Percentiles rank a stretch among this genome's conserved stretches.
Conservation (phyloP, 2,113 vertebrate species). For the Laterallus jamaicensis region DNA sequence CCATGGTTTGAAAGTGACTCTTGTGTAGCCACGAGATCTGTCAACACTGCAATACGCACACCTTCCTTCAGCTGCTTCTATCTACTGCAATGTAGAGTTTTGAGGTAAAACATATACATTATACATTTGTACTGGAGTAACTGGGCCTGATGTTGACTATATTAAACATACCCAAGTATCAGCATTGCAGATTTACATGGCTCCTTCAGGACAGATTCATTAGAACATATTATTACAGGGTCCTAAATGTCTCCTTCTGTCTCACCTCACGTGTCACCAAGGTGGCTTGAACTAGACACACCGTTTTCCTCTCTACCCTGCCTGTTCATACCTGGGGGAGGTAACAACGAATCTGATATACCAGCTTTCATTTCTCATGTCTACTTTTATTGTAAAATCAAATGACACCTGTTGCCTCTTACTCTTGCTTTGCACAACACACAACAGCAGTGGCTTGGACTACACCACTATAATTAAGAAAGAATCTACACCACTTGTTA, state of each 20-base stretch:
- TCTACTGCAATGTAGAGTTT: background rate
- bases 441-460: background rate
- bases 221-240: background rate
- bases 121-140: background rate
- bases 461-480: background rate
- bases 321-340: background rate
- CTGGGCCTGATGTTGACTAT: background rate
- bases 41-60: background rate
- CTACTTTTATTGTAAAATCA: background rate
- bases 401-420: background rate
- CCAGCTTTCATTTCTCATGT: background rate
- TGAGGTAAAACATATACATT: background rate
- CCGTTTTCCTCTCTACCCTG: background rate
- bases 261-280: background rate
- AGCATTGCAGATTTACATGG: background rate
- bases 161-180: background rate
- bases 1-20: constrained; percentile 14
- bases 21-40: background rate
- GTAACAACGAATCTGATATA: background rate
- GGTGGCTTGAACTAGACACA: background rate
- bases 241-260: background rate
- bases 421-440: background rate
- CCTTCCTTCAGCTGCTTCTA: background rate
- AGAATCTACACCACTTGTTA: background rate
- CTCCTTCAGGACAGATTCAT: background rate